Conservation (phyloP, 2,888 invertebrate species). For the Limnephilus marmoratus region DNA sequence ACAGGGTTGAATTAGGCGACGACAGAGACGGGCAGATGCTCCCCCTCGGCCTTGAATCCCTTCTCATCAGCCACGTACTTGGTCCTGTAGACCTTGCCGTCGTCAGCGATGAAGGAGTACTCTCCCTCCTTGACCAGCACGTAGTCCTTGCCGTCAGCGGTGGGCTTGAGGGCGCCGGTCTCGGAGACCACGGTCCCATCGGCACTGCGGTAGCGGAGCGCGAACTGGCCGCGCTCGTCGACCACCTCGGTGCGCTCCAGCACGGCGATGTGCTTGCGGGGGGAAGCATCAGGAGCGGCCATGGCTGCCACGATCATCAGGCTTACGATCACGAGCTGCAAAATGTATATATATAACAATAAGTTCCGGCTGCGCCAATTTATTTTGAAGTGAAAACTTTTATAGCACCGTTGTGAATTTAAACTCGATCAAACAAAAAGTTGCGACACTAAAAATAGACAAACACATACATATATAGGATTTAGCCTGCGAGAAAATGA, state of each 20-base stretch:
- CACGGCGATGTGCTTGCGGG: constrained; percentile 52
- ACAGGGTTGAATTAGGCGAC: constrained; percentile 53
- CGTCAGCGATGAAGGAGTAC: constrained; percentile 58
- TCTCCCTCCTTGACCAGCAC: constrained; percentile 63
- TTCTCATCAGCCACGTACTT: constrained; percentile 63
- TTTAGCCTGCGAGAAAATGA: no score
- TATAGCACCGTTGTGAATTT: no score
- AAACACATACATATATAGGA: no score
- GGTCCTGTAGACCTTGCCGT: constrained; percentile 62
- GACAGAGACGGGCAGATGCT: constrained; percentile 62
- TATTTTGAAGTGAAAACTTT: no score
- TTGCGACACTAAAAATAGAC: no score
- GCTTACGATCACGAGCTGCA: background rate
- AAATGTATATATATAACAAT: background rate
- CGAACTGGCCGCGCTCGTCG: constrained; percentile 64
- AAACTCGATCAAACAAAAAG: no score
- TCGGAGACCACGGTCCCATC: constrained; percentile 62
- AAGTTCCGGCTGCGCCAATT: no score
- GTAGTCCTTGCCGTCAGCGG: constrained; percentile 61
- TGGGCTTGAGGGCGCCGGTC: constrained; percentile 63
- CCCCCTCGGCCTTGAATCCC: constrained; percentile 63
- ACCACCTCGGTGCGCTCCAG: constrained; percentile 61
- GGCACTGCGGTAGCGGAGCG: constrained; percentile 59
- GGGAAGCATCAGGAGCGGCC: constrained; percentile 26
- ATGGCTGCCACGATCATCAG: constrained; percentile 17